A percentile compares a stretch with the other conserved stretches of the same genome.
Evolutionary conservation across 2,797 vertebrate genomes (phyloP).

Genomic region (Sebastes oblongus): DNA sequence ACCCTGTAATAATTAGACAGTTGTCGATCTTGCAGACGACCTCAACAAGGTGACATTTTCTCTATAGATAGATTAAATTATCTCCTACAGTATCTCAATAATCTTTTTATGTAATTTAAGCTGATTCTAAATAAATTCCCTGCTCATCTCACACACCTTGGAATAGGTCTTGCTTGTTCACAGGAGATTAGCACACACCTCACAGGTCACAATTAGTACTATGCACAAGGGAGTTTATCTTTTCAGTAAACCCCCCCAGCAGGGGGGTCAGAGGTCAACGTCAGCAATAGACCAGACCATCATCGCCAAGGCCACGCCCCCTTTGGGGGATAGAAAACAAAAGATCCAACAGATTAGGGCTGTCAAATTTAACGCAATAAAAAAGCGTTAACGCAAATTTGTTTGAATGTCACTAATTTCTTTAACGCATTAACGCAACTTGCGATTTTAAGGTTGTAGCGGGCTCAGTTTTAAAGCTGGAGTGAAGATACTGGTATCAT

Average conservation of each 20-base stretch:
- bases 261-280: slow-evolving; percentile 22
- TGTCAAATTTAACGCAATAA: too few relatives aligned
- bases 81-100: not conserved
- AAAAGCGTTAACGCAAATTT: too few relatives aligned
- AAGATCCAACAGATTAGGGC: too few relatives aligned
- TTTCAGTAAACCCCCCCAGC: not conserved
- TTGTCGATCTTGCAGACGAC: not conserved
- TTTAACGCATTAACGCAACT: too few relatives aligned
- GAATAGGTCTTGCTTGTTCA: not conserved
- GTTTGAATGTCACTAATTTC: too few relatives aligned
- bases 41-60: not conserved
- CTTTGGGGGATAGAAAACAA: too few relatives aligned
- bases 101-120: not conserved
- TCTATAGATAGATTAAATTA: not conserved
- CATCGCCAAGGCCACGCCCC: too few relatives aligned
- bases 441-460: too few relatives aligned
- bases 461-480: too few relatives aligned
- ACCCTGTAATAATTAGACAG: not conserved
- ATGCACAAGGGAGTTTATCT: not conserved
- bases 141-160: not conserved
- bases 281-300: not conserved
- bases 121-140: not conserved
- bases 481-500: too few relatives aligned
- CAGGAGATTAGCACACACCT: not conserved
- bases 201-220: not conserved